These are phyloP conservation scores for Acrobasis consociella DNA, from an alignment of 2,888 invertebrate genomes.

Conservation along the genomic window DNA sequence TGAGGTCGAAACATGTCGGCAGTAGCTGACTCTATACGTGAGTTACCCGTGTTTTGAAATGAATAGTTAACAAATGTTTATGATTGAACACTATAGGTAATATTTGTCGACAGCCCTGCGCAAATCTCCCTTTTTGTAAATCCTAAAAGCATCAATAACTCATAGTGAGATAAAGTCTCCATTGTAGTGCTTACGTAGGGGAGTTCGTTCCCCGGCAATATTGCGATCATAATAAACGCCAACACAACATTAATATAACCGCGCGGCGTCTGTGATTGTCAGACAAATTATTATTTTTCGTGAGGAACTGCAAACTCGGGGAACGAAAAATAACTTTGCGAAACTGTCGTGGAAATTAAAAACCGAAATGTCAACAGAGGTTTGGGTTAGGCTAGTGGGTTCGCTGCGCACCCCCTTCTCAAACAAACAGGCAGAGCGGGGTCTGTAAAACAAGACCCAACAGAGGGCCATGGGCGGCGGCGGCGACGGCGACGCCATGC, in stretches of 20 bases:
- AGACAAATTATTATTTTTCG: constrained; percentile 45
- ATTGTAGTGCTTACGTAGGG: constrained; percentile 61
- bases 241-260: constrained; percentile 56
- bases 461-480: constrained; percentile 15
- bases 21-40: no score
- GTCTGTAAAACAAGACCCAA: constrained; percentile 23
- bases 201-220: constrained; percentile 54
- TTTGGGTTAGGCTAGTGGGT: constrained; percentile 42
- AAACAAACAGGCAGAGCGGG: constrained; percentile 32
- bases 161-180: constrained; percentile 61
- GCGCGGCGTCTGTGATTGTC: constrained; percentile 38
- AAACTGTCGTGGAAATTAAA: constrained; percentile 57
- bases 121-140: constrained; percentile 53
- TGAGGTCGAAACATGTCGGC: no score
- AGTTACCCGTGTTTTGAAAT: no score
- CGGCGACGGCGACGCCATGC: neutral
- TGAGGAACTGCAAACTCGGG: constrained; percentile 41
- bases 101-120: constrained; percentile 49
- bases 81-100: constrained; percentile 12
- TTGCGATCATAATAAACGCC: constrained; percentile 65
- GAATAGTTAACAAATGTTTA: neutral
- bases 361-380: constrained; percentile 63
- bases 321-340: constrained; percentile 42
- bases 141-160: constrained; percentile 65
- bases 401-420: constrained; percentile 35